Conservation (phyloP, 2,113 vertebrate genomes). For the Penelope pileata region DNA sequence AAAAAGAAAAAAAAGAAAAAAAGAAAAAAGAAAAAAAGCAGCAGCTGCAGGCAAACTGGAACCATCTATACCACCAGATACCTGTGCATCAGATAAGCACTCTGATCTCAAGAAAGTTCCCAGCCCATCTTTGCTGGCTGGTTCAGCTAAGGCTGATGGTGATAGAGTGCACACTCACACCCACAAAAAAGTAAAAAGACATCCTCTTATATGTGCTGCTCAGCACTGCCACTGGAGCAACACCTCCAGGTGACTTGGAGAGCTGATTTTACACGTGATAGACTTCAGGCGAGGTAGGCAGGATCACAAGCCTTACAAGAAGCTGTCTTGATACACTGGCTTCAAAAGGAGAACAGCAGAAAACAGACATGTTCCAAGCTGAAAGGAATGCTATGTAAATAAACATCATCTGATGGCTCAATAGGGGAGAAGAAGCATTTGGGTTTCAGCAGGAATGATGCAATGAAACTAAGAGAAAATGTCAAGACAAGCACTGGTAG, state of each 20-base stretch:
- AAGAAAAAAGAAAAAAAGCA: not conserved
- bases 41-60: not conserved
- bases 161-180: not conserved
- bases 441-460: not conserved
- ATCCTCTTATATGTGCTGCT: not conserved
- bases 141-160: not conserved
- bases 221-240: not conserved
- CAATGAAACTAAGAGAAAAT: not conserved
- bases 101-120: not conserved
- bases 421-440: not conserved
- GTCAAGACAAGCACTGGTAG: not conserved
- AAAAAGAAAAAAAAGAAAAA: not conserved
- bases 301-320: not conserved
- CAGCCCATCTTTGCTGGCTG: not conserved
- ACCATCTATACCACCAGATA: not conserved
- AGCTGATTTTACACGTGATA: not conserved
- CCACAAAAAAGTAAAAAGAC: not conserved
- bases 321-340: not conserved
- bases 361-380: not conserved
- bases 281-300: not conserved
- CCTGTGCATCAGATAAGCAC: not conserved
- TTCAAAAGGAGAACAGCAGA: not conserved
- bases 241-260: not conserved
- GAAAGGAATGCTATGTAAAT: not conserved
- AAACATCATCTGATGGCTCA: not conserved